Base-by-base conservation (phyloP, 2,888 invertebrate species). In the Hoplodrina ambigua region DNA sequence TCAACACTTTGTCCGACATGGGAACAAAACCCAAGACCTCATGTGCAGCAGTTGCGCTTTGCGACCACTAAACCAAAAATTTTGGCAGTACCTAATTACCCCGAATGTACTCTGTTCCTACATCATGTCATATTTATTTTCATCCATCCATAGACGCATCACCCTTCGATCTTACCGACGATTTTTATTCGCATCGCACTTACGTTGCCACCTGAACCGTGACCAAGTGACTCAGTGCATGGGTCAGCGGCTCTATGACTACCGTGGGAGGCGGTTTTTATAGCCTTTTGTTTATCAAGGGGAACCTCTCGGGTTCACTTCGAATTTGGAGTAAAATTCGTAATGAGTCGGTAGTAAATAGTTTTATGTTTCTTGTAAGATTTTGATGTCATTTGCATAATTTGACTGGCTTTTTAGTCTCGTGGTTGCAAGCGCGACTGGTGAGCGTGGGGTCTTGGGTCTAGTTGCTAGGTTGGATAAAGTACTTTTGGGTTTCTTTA, bases 181-280 rank as follows among this genome's bases (percentile, higher is more conserved):
- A 60, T 65, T 66, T 60, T 78, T 66, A 73, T 78, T 78, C 72
- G 73, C 73, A 61, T 65, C 54, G 74, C 30, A 66, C 41, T 78
- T 66, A 79, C 25, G 52, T 0, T 15, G 60, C 4, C 2, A 11
- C 25, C 74, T 87, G 89, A 88, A 89, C 90, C 91, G 78, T 88
- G 82, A 54, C 87, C 54, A 50, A 80, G 81, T 91, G 90, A 91
- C 78, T 79, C 79, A 78, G 54, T 30, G 87, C 84, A 88, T 84
- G 91, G 91, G 91, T 91, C 91, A 91, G 70, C 82, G 89, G 67
- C 56, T 86, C 69, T 75, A 83, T 88, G 90, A 89, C 88, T 87
- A 73, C 81, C 91, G 91, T 92, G 91, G 91, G 91, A 91, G 72
- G 60, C 68, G 59, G 59, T 89, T 85, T 78, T 78, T 78, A 78